Percentiles rank a stretch among this genome's conserved stretches.
phyloP scores from a whole-genome alignment of 2,888 invertebrate genomes.

The Heteromurus nitidus region DNA sequence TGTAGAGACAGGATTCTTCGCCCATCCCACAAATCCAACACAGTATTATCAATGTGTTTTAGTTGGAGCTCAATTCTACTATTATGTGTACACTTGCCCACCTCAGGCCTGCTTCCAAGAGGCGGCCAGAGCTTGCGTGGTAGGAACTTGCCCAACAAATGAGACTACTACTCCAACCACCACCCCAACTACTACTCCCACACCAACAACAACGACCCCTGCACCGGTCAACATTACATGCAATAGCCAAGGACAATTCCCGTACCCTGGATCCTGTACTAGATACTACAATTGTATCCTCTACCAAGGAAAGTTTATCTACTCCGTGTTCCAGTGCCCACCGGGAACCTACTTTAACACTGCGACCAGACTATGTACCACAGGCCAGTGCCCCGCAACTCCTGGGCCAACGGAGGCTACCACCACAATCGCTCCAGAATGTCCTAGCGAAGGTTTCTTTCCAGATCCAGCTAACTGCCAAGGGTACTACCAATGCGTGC shows the following conservation, averaged over 20 bases:
- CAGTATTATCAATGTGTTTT: conserved; percentile 59
- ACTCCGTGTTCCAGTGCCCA: conserved; percentile 44
- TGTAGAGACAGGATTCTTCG: conserved; percentile 38
- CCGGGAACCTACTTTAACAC: conserved; percentile 19
- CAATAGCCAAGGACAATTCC: not conserved
- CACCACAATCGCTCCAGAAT: conserved; percentile 5
- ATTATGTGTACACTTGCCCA: conserved; percentile 51
- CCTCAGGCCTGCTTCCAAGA: conserved; percentile 45
- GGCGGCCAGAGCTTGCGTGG: conserved; percentile 15
- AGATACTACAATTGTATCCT: conserved; percentile 49
- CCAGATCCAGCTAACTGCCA: conserved; percentile 15
- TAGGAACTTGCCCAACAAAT: conserved; percentile 23
- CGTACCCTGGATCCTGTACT: conserved; percentile 35
- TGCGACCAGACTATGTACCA: not conserved
- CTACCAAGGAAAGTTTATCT: conserved; percentile 11
- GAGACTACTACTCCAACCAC: conserved; percentile 4
- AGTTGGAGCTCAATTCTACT: conserved; percentile 50
- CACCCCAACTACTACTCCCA: not conserved
- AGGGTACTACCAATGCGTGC: conserved; percentile 36
- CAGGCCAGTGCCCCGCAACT: conserved; percentile 23
- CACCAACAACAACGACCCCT: not conserved
- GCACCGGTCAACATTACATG: conserved; percentile 16
- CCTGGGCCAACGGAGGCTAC: not conserved
- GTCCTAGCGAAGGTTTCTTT: conserved; percentile 29
- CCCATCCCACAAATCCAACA: conserved; percentile 37